Percentiles rank a stretch among this genome's conserved stretches.
phyloP scores from a whole-genome alignment of 2,888 invertebrate species.

The Dasypolia templi region DNA sequence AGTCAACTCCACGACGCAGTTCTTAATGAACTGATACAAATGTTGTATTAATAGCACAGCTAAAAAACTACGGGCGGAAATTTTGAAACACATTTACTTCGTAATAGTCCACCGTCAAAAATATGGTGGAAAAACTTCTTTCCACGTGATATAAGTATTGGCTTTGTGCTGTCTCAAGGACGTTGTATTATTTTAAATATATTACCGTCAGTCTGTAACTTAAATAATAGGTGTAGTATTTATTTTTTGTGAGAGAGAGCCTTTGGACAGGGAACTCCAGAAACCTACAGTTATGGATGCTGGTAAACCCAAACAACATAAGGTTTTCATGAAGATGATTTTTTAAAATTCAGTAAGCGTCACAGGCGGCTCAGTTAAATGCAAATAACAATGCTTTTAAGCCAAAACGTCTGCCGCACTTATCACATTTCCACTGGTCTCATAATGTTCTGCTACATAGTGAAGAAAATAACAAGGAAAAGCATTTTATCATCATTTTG shows the following conservation, averaged over 20 bases:
- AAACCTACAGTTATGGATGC: neutral
- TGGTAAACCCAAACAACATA: conserved; percentile 2
- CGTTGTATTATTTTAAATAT: conserved; percentile 31
- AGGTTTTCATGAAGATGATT: neutral
- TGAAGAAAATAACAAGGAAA: conserved; percentile 34
- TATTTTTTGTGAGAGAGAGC: neutral
- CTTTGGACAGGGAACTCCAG: neutral
- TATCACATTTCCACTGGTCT: conserved; percentile 25
- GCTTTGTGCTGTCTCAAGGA: conserved; percentile 31
- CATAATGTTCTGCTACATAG: conserved; percentile 31
- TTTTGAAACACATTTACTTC: neutral
- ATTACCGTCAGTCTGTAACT: neutral
- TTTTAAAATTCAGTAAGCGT: conserved; percentile 38
- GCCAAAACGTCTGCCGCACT: conserved; percentile 29
- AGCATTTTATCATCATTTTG: conserved; percentile 42
- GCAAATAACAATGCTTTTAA: conserved; percentile 30
- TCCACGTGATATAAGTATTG: conserved; percentile 4
- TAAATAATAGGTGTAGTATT: neutral
- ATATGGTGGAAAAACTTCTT: neutral
- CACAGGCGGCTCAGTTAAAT: conserved; percentile 10
- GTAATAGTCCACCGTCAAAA: neutral
- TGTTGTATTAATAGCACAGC: conserved; percentile 3
- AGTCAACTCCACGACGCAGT: conserved; percentile 8
- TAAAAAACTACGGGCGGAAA: neutral
- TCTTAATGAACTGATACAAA: conserved; percentile 39